Evolutionary conservation across 2,797 vertebrate species (phyloP).

Genomic region (Melanotaenia boesemani): DNA sequence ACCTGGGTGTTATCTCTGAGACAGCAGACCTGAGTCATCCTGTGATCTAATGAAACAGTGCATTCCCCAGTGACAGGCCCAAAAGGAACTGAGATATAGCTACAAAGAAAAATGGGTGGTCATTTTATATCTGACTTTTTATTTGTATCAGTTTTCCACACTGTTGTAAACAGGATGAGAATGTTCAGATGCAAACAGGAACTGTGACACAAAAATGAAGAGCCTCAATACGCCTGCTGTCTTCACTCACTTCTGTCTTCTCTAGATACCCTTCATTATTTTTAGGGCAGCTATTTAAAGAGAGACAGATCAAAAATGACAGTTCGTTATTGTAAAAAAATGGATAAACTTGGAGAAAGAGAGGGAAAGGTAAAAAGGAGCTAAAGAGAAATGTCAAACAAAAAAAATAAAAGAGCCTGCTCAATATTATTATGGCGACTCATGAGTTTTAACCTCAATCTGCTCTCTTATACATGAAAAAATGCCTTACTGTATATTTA

Average conservation of each 20-base stretch:
- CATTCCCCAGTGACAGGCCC: slow-evolving; percentile 40
- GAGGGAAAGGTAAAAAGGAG: neutral
- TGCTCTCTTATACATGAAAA: slow-evolving; percentile 20
- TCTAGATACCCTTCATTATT: slow-evolving; percentile 21
- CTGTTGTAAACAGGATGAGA: neutral
- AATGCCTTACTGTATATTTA: slow-evolving; percentile 16
- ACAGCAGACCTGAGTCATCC: slow-evolving; percentile 52
- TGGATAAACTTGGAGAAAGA: too few relatives aligned
- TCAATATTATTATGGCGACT: slow-evolving; percentile 28
- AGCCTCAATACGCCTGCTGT: slow-evolving; percentile 12
- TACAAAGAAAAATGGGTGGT: slow-evolving; percentile 41
- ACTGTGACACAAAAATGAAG: neutral
- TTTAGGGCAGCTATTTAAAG: neutral
- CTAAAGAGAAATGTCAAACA: neutral
- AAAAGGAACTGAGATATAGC: slow-evolving; percentile 40
- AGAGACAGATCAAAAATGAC: neutral
- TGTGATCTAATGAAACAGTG: slow-evolving; percentile 64
- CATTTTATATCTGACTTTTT: slow-evolving; percentile 27
- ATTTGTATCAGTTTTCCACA: slow-evolving; percentile 29
- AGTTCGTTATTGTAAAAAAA: neutral
- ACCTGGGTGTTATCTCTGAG: slow-evolving; percentile 70
- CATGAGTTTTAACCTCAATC: slow-evolving; percentile 36
- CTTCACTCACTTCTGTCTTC: slow-evolving; percentile 22
- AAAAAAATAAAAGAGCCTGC: slow-evolving; percentile 4
- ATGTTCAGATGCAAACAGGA: slow-evolving; percentile 9